Percentiles rank a stretch among this genome's conserved stretches.
Evolutionary conservation across 1,140 invertebrate genomes (phyloP).

Genomic region (Temnothorax curvispinosus): DNA sequence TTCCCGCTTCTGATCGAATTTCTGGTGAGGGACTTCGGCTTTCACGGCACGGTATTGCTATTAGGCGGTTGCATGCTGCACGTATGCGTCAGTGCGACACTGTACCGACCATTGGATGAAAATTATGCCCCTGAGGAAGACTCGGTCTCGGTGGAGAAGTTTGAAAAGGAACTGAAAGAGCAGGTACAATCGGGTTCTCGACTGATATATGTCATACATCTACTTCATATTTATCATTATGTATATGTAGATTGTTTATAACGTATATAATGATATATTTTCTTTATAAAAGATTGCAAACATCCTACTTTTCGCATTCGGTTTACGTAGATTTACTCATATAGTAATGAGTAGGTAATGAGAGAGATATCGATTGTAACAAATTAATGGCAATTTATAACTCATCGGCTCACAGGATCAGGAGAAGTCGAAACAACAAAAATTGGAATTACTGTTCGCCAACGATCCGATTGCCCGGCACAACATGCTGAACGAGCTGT

Average conservation of each 20-base stretch:
- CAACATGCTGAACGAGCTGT: constrained; percentile 87
- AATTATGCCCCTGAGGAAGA: constrained; percentile 83
- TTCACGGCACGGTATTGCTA: constrained; percentile 90
- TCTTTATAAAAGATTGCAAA: not conserved
- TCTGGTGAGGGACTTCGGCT: constrained; percentile 88
- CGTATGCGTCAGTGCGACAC: constrained; percentile 90
- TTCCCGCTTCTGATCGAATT: constrained; percentile 91
- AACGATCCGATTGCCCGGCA: constrained; percentile 83
- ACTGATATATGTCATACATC: not conserved
- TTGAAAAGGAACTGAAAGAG: constrained; percentile 49
- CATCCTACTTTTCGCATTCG: not conserved
- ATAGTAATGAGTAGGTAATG: not conserved
- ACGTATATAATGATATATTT: not conserved
- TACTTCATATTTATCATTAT: constrained; percentile 3
- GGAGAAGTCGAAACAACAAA: constrained; percentile 83
- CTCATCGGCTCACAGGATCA: constrained; percentile 28
- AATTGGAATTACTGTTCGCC: constrained; percentile 86
- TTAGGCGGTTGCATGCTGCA: constrained; percentile 92
- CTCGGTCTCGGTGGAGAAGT: constrained; percentile 67
- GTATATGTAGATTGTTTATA: too few species aligned
- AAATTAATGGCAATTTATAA: not conserved
- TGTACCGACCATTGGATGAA: constrained; percentile 89
- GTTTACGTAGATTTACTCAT: not conserved
- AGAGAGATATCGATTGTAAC: not conserved
- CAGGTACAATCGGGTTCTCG: constrained; percentile 25